Evolutionary conservation across 64 coral and sea anemone species (phyloP).

Genomic region (Acropora tenuis): DNA sequence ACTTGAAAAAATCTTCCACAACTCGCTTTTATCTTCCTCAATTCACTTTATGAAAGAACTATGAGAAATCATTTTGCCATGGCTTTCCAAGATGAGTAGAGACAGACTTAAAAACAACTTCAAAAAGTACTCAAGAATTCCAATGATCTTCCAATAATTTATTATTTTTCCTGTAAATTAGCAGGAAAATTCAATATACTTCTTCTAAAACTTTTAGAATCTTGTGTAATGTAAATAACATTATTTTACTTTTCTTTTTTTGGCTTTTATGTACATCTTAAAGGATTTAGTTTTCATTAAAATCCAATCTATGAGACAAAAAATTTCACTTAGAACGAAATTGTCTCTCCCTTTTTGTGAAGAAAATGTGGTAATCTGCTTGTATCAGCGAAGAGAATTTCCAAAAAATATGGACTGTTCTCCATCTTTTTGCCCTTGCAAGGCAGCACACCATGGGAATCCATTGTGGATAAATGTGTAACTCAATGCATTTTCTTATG

Average conservation of each 20-base stretch:
- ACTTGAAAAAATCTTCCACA: background rate
- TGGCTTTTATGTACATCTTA: background rate
- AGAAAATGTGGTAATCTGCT: slow-evolving; percentile 10
- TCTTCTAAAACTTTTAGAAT: background rate
- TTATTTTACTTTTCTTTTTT: background rate
- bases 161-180: background rate
- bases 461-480: slow-evolving; percentile 22
- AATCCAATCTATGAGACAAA: background rate
- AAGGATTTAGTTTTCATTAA: slow-evolving; percentile 3
- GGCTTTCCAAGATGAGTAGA: too few relatives aligned
- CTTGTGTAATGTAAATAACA: background rate
- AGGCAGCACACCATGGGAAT: background rate
- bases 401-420: background rate
- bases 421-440: background rate
- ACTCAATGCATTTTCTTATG: background rate
- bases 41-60: background rate
- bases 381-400: background rate
- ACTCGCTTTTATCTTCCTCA: too few relatives aligned
- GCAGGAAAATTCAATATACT: background rate
- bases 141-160: too few relatives aligned
- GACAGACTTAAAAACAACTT: background rate
- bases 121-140: background rate
- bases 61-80: background rate
- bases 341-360: background rate
- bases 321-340: background rate